Evolutionary conservation across 2,113 vertebrate genomes (phyloP).

Genomic region (Pluvialis apricaria): DNA sequence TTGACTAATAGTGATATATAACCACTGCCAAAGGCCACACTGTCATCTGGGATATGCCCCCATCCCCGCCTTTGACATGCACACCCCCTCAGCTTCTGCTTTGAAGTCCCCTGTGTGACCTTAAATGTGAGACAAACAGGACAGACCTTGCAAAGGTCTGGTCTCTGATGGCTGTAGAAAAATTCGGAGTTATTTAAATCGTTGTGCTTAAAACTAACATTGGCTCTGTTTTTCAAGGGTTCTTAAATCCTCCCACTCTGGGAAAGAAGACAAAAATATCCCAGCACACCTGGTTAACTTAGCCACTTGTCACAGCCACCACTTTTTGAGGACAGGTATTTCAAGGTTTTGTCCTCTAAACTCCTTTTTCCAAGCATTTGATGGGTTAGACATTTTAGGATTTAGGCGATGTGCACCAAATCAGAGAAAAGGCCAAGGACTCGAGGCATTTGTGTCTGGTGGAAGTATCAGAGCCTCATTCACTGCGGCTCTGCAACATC

Average conservation of each 20-base stretch:
- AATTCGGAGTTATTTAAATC: not conserved
- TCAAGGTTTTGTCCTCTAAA: not conserved
- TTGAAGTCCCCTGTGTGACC: not conserved
- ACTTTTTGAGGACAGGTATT: not conserved
- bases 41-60: not conserved
- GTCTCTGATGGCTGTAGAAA: not conserved
- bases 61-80: not conserved
- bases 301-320: not conserved
- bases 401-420: not conserved
- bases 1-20: not conserved
- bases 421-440: not conserved
- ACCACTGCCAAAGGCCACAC: not conserved
- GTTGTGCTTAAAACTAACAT: not conserved
- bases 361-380: not conserved
- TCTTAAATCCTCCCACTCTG: not conserved
- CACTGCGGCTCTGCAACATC: not conserved
- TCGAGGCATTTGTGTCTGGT: fast-evolving
- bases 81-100: not conserved
- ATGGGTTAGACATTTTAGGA: not conserved
- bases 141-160: not conserved
- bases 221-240: not conserved
- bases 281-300: not conserved
- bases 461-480: not conserved
- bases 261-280: not conserved
- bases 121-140: not conserved